phyloP scores from a whole-genome alignment of 1,140 invertebrate species.

The Palaemon carinicauda region DNA sequence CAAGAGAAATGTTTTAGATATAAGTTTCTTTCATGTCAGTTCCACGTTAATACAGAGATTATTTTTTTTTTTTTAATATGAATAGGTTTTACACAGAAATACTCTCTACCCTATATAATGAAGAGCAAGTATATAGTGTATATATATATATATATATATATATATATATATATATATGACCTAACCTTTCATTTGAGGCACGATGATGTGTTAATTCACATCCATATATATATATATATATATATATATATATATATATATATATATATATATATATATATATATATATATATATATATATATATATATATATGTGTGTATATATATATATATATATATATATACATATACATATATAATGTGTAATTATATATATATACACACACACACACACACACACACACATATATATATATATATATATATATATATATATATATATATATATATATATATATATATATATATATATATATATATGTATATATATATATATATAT shows the following conservation, averaged over 20 bases:
- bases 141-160: too few relatives aligned
- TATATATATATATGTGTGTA: neutral
- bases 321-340: neutral
- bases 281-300: neutral
- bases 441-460: constrained; percentile 2
- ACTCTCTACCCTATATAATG: too few relatives aligned
- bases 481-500: neutral
- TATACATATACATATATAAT: neutral
- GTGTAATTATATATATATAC: constrained; percentile 11
- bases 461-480: neutral
- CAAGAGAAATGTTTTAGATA: too few relatives aligned
- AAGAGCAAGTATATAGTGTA: too few relatives aligned
- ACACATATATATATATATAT: neutral
- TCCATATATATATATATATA: constrained; percentile 2
- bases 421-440: constrained; percentile 2
- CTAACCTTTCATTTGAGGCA: too few relatives aligned
- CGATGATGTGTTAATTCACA: too few relatives aligned
- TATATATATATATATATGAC: too few relatives aligned
- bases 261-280: neutral
- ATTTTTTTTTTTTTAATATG: too few relatives aligned
- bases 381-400: neutral
- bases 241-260: neutral
- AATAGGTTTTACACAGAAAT: too few relatives aligned
- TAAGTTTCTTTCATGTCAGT: too few relatives aligned
- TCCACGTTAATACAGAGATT: too few relatives aligned